Conservation (phyloP, 2,888 invertebrate genomes). For the Volucella zonaria region DNA sequence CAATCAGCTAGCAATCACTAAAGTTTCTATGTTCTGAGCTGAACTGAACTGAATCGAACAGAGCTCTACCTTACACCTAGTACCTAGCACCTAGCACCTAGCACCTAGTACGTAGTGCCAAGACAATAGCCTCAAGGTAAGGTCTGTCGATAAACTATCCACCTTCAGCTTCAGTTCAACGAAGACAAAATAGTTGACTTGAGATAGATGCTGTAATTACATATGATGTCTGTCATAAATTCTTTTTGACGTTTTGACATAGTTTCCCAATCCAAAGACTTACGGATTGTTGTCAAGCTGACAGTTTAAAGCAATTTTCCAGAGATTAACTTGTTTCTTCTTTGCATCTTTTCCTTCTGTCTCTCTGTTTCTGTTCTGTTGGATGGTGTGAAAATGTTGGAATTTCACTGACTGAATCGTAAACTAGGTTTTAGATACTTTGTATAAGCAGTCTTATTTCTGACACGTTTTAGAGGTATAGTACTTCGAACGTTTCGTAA, state of each 20-base stretch:
- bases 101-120: too few relatives aligned
- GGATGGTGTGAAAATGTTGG: too few relatives aligned
- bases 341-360: neutral
- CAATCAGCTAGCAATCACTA: too few relatives aligned
- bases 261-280: slow-evolving; percentile 20
- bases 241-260: slow-evolving; percentile 47
- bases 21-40: too few relatives aligned
- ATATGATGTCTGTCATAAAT: slow-evolving; percentile 55
- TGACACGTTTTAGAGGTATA: slow-evolving; percentile 5
- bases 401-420: slow-evolving; percentile 9
- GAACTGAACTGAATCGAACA: too few relatives aligned
- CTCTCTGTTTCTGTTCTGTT: too few relatives aligned
- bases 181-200: slow-evolving; percentile 1
- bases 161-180: too few relatives aligned
- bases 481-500: neutral
- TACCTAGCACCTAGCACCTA: too few relatives aligned
- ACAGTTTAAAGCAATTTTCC: slow-evolving; percentile 35
- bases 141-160: too few relatives aligned
- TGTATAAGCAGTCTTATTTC: neutral
- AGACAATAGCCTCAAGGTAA: too few relatives aligned
- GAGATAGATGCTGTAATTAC: slow-evolving; percentile 65
- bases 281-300: slow-evolving; percentile 30
- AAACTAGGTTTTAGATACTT: slow-evolving; percentile 1
- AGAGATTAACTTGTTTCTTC: slow-evolving; percentile 35
- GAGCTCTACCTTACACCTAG: too few relatives aligned